Evolutionary conservation across 2,888 invertebrate genomes (phyloP), one percentile per base, ranked within the genome.

Genomic region (Xiphydria camelus): DNA sequence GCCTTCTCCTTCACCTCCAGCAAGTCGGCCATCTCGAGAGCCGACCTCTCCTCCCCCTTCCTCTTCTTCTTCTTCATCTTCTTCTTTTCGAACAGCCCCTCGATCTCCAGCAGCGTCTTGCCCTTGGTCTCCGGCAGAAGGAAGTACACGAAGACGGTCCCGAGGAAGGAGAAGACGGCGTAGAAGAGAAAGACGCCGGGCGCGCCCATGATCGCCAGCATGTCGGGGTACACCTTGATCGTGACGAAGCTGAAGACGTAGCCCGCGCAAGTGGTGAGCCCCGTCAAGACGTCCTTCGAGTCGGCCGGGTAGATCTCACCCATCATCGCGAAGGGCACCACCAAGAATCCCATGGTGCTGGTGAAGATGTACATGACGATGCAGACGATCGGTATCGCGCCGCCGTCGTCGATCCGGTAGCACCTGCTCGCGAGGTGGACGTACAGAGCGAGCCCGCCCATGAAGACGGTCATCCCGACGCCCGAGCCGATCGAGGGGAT

Each of bases 401-500:
- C 63, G 0, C 54, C 35, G 21, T 71, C 68, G 2, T 44, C 40
- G 1, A 65, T 46, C 0, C 61, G 47, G 10, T 62, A 63, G 0
- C 70, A 73, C 7, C 52, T 56, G 12, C 68, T 53, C 2, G 64
- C 55, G 0, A 75, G 44, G 19, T 72, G 67, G 4, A 79, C 57
- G 55, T 80, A 80, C 3, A 68, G 55, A 1, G 80, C 77, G 19
- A 84, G 58, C 2, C 66, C 53, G 3, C 79, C 55, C 79, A 84
- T 80, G 42, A 78, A 79, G 0, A 79, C n/a, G 0, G 78, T 73
- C 78, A 83, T 83, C 0, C 82, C 78, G 0, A 73, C 48, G 1
- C 85, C 84, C 1, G 84, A 85, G 22, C 80, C 47, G 4, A 84
- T 72, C 0, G 86, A 79, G 1, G 85, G 77, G 2, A 79, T 75